Conservation (phyloP, 1,140 invertebrate species). For the Pseudomyrmex sp. region DNA sequence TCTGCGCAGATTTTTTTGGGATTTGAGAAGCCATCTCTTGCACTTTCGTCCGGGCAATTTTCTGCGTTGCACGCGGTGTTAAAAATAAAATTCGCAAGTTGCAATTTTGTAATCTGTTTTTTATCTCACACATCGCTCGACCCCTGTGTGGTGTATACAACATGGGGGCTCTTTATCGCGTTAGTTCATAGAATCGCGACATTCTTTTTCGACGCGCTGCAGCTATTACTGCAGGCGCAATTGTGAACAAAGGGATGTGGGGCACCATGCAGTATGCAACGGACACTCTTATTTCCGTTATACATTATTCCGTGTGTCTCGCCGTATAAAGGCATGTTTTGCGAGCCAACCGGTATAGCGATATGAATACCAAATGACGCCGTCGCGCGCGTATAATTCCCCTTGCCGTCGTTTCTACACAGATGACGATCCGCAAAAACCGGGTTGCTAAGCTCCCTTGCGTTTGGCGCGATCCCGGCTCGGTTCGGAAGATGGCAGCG, state of each 20-base stretch:
- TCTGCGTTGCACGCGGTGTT: too few species aligned
- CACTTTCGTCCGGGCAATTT: too few species aligned
- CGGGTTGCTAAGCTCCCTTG: slow-evolving; percentile 14
- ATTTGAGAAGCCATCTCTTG: not conserved
- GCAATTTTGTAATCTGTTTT: not conserved
- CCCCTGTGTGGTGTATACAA: too few species aligned
- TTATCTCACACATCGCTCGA: not conserved
- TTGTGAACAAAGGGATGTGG: not conserved
- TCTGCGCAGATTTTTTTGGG: not conserved
- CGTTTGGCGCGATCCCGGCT: not conserved
- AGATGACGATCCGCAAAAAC: slow-evolving; percentile 30
- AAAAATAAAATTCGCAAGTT: not conserved
- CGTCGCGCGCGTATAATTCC: not conserved
- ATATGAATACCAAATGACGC: slow-evolving; percentile 64
- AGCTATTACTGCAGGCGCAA: not conserved
- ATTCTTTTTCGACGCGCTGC: not conserved
- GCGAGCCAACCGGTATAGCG: slow-evolving; percentile 28
- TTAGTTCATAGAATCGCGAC: slow-evolving; percentile 21
- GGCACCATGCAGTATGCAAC: slow-evolving; percentile 33
- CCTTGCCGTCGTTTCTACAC: slow-evolving; percentile 5
- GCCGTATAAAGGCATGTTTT: slow-evolving; percentile 50
- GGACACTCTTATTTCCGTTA: not conserved
- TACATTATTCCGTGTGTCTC: slow-evolving; percentile 56
- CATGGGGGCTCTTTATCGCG: not conserved
- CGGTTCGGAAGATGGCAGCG: not conserved